A percentile compares a stretch with the other conserved stretches of the same genome.
These are phyloP conservation scores for Rhinopomastus cyanomelas DNA, from an alignment of 2,113 vertebrate species.

Conservation along the genomic window DNA sequence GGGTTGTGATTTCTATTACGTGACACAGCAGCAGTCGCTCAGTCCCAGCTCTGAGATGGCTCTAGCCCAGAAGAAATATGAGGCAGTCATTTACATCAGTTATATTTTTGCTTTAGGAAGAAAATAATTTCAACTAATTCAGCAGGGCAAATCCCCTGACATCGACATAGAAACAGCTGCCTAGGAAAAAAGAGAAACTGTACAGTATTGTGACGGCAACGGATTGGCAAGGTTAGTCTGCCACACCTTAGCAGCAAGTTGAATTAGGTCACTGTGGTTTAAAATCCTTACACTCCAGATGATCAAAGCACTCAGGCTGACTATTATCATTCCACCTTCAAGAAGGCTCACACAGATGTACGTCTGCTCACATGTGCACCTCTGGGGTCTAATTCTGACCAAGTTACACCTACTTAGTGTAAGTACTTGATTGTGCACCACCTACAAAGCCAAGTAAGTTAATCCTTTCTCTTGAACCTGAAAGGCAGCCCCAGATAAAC, in stretches of 20 bases:
- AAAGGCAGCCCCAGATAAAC: background rate
- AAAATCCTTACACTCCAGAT: background rate
- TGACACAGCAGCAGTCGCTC: conserved; percentile 34
- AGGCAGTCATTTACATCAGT: background rate
- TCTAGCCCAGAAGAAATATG: background rate
- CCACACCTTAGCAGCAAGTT: background rate
- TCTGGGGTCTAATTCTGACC: background rate
- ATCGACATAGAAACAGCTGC: background rate
- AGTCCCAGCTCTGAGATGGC: background rate
- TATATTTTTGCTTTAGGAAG: conserved; percentile 3
- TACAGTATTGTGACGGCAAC: background rate
- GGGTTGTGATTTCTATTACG: background rate
- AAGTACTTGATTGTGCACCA: background rate
- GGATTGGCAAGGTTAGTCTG: background rate
- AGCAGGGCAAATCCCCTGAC: background rate
- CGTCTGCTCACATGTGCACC: accelerated
- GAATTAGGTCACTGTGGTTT: background rate
- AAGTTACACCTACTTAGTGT: background rate
- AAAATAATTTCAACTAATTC: background rate
- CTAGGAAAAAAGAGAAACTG: background rate
- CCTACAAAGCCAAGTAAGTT: background rate
- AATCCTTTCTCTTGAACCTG: background rate
- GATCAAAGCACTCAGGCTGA: background rate
- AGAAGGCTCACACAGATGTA: background rate
- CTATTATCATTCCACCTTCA: background rate